Evolutionary conservation across 2,113 vertebrate genomes (phyloP).

Genomic region (Triplophysa rosa): DNA sequence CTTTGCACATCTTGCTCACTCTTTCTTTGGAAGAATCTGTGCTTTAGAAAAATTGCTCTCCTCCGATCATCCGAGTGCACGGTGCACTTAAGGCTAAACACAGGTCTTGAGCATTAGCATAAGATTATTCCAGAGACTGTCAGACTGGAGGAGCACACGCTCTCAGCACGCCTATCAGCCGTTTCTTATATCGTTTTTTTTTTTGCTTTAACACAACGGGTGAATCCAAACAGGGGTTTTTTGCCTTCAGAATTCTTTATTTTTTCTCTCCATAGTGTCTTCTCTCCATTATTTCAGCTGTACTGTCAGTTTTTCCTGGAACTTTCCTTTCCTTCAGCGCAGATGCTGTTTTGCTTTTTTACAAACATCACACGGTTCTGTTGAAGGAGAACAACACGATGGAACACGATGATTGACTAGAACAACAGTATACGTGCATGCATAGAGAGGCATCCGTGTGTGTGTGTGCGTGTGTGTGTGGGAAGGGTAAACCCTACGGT

Average conservation of each 20-base stretch:
- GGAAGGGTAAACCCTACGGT: no score
- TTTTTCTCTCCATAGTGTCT: constrained; percentile 6
- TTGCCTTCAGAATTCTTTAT: constrained; percentile 14
- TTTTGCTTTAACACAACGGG: neutral
- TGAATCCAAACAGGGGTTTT: neutral
- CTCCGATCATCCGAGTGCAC: constrained; percentile 68
- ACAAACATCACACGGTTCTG: constrained; percentile 37
- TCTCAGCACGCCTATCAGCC: constrained; percentile 6
- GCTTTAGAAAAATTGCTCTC: constrained; percentile 71
- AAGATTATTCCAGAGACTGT: constrained; percentile 76
- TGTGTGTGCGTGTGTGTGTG: constrained; percentile 13
- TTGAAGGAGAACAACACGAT: constrained; percentile 44
- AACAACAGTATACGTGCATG: constrained; percentile 48
- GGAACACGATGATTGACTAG: constrained; percentile 25
- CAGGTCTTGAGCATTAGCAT: constrained; percentile 75
- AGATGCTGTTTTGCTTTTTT: constrained; percentile 7
- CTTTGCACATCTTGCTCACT: constrained; percentile 53
- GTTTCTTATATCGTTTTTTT: neutral
- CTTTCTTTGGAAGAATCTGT: constrained; percentile 41
- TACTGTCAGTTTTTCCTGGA: constrained; percentile 25
- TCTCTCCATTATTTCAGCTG: constrained; percentile 15
- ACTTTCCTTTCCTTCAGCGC: constrained; percentile 15
- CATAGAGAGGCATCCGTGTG: constrained; percentile 25
- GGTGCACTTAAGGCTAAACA: constrained; percentile 77
- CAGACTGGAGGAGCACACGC: constrained; percentile 63